These are phyloP conservation scores for Cuculus canorus DNA, from an alignment of 2,797 vertebrate species.

Conservation along the genomic window DNA sequence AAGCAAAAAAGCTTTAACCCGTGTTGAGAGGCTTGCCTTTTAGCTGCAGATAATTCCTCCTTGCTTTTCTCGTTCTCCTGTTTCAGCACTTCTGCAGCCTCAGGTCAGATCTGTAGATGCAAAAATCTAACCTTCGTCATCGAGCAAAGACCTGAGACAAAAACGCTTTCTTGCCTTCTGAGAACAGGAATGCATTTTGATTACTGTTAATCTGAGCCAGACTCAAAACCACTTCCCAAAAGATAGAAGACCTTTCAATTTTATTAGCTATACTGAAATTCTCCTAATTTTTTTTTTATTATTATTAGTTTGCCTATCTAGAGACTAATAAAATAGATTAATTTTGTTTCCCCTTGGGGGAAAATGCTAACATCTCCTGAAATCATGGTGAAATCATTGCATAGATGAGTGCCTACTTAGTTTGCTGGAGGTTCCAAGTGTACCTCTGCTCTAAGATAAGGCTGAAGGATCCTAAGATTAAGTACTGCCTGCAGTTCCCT, in stretches of 20 bases:
- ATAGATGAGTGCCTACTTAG: neutral
- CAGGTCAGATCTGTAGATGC: slow-evolving; percentile 13
- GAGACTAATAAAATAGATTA: neutral
- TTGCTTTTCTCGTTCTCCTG: neutral
- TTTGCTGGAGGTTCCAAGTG: neutral
- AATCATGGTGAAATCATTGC: neutral
- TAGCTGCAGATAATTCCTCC: slow-evolving; percentile 13
- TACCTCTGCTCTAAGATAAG: neutral
- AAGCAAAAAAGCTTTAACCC: slow-evolving; percentile 28
- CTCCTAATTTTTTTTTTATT: neutral
- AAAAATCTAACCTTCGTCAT: neutral
- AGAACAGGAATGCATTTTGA: slow-evolving; percentile 25
- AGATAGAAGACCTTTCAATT: neutral
- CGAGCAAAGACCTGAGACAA: neutral
- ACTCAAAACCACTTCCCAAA: neutral
- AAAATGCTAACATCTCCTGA: neutral
- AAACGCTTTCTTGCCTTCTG: neutral
- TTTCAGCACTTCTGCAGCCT: slow-evolving; percentile 14
- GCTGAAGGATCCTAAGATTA: neutral
- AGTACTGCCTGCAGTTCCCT: neutral
- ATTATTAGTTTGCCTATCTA: neutral
- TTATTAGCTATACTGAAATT: neutral
- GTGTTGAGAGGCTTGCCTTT: neutral
- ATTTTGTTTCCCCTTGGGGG: neutral
- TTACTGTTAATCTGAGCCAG: neutral